Evolutionary conservation across 2,113 vertebrate species (phyloP), one percentile per base, ranked within the genome.

Genomic region (Thalassoma bifasciatum): DNA sequence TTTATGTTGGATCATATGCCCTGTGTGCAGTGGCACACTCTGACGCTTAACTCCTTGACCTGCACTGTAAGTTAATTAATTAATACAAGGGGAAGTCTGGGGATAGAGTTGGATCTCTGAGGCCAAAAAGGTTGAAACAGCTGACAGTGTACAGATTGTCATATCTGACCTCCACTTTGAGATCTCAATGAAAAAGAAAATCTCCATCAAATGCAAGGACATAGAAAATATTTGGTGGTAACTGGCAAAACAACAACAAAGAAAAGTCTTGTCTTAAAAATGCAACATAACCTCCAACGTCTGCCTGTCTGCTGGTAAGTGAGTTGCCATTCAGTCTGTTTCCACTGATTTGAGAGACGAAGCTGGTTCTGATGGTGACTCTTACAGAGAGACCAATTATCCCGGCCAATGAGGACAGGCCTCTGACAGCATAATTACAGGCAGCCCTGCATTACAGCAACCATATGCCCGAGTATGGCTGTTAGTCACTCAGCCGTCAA

Each of bases 1-100:
- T 91, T 94, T 92, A 93, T 93, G 86, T 89, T 90, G 86, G 90
- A 93, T 91, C 78, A 86, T 91, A 88, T 86, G 85, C 84, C 80
- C 66, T 75, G 79, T 79, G 82, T 75, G 78, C 67, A 75, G 77
- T 65, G 78, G 82, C 71, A 66, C 85, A 89, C 93, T 85, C 46
- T 34, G 75, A 46, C 68, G 82, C 87, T 94, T 93, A 93, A 93
- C 91, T 91, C 70, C 59, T 88, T 90, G 92, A 94, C 91, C 91
- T 81, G 42, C 16, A 89, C 75, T 92, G 91, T 89, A 92, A 87
- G 77, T 90, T 90, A 88, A 88, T 93, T 83, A 90, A 91, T 86
- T 87, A 92, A 92, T 88, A 82, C 77, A 79, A 86, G 79, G 73
- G 75, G 66, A 44, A 77, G 58, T 70, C 51, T 52, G 37, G 62